Evolutionary conservation across 2,888 invertebrate genomes (phyloP).

Genomic region (Acrocyrtus sp.): DNA sequence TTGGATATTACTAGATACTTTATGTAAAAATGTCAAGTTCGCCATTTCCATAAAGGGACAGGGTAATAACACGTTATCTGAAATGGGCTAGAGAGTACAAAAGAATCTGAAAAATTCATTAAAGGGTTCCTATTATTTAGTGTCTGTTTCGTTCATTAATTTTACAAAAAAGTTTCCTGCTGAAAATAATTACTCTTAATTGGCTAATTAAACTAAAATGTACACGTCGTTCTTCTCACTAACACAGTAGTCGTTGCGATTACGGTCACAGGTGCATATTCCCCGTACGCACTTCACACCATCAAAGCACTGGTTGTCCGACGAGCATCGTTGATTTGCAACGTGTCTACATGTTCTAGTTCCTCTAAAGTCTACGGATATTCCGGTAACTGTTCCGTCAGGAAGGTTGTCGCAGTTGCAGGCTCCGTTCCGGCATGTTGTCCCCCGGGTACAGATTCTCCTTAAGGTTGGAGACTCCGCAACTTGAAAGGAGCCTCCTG

Average conservation of each 20-base stretch:
- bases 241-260: constrained; percentile 18
- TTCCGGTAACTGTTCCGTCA: constrained; percentile 35
- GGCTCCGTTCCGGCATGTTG: constrained; percentile 40
- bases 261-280: constrained; percentile 24
- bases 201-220: constrained; percentile 26
- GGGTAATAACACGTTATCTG: no score
- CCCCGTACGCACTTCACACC: constrained; percentile 14
- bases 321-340: constrained; percentile 26
- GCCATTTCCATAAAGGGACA: no score
- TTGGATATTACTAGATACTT: no score
- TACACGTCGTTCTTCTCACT: constrained; percentile 25
- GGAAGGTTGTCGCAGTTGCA: constrained; percentile 34
- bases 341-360: constrained; percentile 19
- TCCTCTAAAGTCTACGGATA: constrained; percentile 7
- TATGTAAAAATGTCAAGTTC: no score
- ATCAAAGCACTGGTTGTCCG: constrained; percentile 24
- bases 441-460: constrained; percentile 22
- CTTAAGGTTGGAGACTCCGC: background rate
- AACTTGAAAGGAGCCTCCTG: constrained; percentile 29
- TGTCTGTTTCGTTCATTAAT: background rate
- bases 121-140: no score
- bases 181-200: no score
- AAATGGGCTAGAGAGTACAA: no score
- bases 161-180: no score
- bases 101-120: no score